Conservation (phyloP, 2,888 invertebrate species). For the Amblyjoppa fuscipennis region DNA sequence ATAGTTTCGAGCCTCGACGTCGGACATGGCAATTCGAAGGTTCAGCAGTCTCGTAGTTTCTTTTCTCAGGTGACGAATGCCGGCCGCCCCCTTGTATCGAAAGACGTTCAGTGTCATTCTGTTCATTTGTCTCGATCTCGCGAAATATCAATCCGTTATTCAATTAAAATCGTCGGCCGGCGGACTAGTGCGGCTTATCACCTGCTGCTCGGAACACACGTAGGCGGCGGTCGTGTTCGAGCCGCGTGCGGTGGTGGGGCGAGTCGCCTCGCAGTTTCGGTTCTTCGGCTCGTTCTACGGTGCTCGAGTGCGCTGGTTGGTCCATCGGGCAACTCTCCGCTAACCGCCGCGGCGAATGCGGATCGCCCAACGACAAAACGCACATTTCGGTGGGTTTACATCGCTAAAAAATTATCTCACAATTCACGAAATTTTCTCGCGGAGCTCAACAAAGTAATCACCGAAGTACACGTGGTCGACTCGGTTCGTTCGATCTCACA, state of each 20-base stretch:
- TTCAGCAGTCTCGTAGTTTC: constrained; percentile 68
- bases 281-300: background rate
- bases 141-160: background rate
- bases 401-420: background rate
- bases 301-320: constrained; percentile 3
- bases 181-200: constrained; percentile 47
- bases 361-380: background rate
- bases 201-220: constrained; percentile 43
- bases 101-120: constrained; percentile 75
- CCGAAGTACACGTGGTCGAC: background rate
- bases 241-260: background rate
- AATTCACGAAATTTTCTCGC: background rate
- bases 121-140: constrained; percentile 49
- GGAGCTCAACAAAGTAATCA: background rate
- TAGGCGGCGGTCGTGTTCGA: background rate
- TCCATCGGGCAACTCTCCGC: background rate
- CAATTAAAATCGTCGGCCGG: constrained; percentile 61
- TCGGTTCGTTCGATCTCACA: background rate
- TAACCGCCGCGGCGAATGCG: constrained; percentile 5
- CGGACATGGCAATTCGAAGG: constrained; percentile 69
- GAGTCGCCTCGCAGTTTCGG: background rate
- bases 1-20: constrained; percentile 68
- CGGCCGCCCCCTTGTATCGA: constrained; percentile 62
- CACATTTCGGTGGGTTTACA: background rate
- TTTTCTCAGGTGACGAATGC: constrained; percentile 71